Base-by-base conservation (phyloP, 2,797 vertebrate genomes). In the Tarsius wallacei region DNA sequence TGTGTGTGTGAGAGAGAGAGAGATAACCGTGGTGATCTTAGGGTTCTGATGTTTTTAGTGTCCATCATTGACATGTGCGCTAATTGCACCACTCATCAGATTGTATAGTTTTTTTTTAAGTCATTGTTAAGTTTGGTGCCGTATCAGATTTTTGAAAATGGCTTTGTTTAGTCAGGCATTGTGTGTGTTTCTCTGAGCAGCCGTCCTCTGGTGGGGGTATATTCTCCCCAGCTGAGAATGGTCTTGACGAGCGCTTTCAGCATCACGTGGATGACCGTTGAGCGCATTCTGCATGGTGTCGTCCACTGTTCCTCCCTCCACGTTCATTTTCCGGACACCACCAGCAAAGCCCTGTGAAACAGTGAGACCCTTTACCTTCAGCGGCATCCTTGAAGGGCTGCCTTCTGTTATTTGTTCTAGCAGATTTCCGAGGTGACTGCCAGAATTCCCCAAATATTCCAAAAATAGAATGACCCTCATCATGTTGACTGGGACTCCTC, bases 111-210 rank as follows among this genome's bases (percentile, higher is more conserved):
- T 98, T 98, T 87, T 98, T 98, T 98, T 93, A 97, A 97, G 93
- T 98, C 97, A 95, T 97, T 98, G 97, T 98, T 97, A 98, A 98
- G 97, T 98, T 98, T 99, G 98, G 97, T 98, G 97, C 95, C 70
- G 96, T 98, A 97, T 98, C 97, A 98, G 97, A 98, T 98, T 98
- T 7, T 83, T 78, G 87, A 87, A 94, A 98, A 92, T 98, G 98
- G 98, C 98, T 97, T 96, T 97, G 90, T 98, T 98, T 98, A 91
- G 15, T 89, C 55, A 80, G 24, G 12, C 90, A 26, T 49, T 93
- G n/a, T 61, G n/a, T 74, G 17, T 76, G 2, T 73, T 36, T 5
- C 26, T 82, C 86, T 49, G 59, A 80, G 84, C 36, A 47, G 11
- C 80, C 36, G 3, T 68, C 73, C 33, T 87, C 57, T 73, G 22